phyloP scores from a whole-genome alignment of 1,140 invertebrate species.

The Apolygus lucorum region DNA sequence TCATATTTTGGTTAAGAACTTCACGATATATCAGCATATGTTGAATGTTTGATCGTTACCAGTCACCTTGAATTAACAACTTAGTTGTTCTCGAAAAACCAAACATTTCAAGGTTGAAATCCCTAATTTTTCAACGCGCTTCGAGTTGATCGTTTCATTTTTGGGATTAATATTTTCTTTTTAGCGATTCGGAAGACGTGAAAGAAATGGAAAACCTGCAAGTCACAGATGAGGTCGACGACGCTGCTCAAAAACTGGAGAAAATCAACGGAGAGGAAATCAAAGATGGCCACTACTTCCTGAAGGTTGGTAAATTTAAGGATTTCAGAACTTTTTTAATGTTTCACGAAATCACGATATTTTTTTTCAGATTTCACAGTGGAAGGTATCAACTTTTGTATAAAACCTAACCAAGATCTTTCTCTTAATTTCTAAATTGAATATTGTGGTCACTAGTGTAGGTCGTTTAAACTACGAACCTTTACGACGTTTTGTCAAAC shows the following conservation, averaged over 20 bases:
- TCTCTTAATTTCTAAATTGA: not conserved
- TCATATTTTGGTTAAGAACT: no score
- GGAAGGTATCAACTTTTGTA: not conserved
- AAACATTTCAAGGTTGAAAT: not conserved
- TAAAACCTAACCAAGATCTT: not conserved
- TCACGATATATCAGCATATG: no score
- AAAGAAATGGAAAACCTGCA: not conserved
- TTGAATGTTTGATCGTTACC: not conserved
- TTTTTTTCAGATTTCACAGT: not conserved
- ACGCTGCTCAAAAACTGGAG: not conserved
- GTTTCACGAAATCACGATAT: not conserved
- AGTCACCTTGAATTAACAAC: not conserved
- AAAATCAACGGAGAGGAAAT: slow-evolving; percentile 9
- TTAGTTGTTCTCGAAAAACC: not conserved
- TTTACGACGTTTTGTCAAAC: no score
- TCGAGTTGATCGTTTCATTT: no score
- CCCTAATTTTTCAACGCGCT: not conserved
- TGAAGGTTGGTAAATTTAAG: slow-evolving; percentile 18
- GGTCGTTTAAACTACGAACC: not conserved
- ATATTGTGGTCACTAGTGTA: not conserved
- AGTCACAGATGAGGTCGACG: not conserved
- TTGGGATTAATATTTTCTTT: not conserved
- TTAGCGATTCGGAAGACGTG: not conserved
- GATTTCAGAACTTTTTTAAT: not conserved
- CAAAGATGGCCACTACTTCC: slow-evolving; percentile 23